Evolutionary conservation across 2,888 invertebrate species (phyloP).

Genomic region (Capitulum mitella): DNA sequence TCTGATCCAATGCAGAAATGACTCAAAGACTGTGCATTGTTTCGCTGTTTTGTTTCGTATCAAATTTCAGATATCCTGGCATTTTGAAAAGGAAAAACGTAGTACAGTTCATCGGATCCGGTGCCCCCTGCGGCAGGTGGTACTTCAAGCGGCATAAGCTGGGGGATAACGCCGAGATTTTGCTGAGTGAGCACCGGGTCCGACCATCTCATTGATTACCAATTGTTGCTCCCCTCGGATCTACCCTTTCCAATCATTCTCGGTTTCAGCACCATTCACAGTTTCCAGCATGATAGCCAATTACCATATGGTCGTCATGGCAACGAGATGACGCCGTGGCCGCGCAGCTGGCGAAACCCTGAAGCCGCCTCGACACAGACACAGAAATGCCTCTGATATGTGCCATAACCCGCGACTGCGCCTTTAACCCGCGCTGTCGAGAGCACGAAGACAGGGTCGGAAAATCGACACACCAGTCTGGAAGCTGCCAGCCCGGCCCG

Average conservation of each 20-base stretch:
- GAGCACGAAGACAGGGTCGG: too few relatives aligned
- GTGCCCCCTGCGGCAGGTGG: not conserved
- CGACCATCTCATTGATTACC: not conserved
- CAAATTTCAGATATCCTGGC: too few relatives aligned
- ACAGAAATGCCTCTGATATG: too few relatives aligned
- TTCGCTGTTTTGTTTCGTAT: too few relatives aligned
- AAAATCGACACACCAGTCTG: too few relatives aligned
- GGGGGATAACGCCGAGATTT: not conserved
- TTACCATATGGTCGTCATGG: not conserved
- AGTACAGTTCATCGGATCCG: too few relatives aligned
- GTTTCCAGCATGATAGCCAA: not conserved
- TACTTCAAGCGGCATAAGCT: not conserved
- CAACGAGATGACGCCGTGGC: not conserved
- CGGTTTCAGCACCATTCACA: conserved; percentile 13
- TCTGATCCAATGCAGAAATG: too few relatives aligned
- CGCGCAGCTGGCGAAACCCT: not conserved
- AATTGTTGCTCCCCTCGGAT: not conserved
- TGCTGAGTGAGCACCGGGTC: not conserved
- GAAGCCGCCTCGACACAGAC: not conserved
- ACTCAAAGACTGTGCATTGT: too few relatives aligned
- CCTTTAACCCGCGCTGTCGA: too few relatives aligned
- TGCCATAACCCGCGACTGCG: too few relatives aligned
- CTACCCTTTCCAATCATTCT: not conserved
- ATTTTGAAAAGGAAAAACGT: too few relatives aligned
- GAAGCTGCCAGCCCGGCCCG: too few relatives aligned